Evolutionary conservation across 2,113 vertebrate species (phyloP), one percentile per base, ranked within the genome.

Genomic region (Salminus brasiliensis): DNA sequence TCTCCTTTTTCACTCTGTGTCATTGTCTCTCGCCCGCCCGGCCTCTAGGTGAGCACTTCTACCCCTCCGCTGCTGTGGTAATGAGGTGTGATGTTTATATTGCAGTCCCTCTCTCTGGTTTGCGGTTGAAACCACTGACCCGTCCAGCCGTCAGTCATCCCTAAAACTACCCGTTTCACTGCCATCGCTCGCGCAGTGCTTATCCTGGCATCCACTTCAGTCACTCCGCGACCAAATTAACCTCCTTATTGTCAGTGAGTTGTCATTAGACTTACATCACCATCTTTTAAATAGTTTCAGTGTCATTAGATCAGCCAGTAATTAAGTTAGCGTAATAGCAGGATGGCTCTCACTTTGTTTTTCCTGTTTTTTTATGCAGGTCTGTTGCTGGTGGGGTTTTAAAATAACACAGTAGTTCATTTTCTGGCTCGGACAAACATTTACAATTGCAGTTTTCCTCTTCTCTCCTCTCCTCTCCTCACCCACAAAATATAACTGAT

Each of bases 41-140:
- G 67, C 66, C 67, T 78, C 47, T 63, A 78, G 66, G 67, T 70
- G 67, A 62, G 21, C 76, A 29, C 67, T 36, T 0, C 34, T 69
- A 13, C 39, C 25, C 30, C 29, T 52, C 59, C 41, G n/a, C n/a
- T 49, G 39, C 60, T 71, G 45, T 78, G 66, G 68, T 69, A 55
- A 59, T 11, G 5, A 74, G 45, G 30, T 53, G 32, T 39, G 39
- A 23, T 78, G 75, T 78, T 70, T 70, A 70, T 36, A 60, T 34
- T 71, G 29, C 32, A 49, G 30, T 71, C 30, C 29, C 12, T 62
- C 55, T 41, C 57, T 60, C 60, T n/a, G 39, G n/a, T 62, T 60
- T 36, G 55, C 6, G 76, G 66, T 78, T 71, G 41, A 71, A 78
- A 71, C 65, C 52, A 27, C 52, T n/a, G 45, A 68, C 1, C 65